Percentiles rank a stretch among this genome's conserved stretches.
Conservation (phyloP, 2,888 invertebrate species). For the Pachliopta kotzebuea region DNA sequence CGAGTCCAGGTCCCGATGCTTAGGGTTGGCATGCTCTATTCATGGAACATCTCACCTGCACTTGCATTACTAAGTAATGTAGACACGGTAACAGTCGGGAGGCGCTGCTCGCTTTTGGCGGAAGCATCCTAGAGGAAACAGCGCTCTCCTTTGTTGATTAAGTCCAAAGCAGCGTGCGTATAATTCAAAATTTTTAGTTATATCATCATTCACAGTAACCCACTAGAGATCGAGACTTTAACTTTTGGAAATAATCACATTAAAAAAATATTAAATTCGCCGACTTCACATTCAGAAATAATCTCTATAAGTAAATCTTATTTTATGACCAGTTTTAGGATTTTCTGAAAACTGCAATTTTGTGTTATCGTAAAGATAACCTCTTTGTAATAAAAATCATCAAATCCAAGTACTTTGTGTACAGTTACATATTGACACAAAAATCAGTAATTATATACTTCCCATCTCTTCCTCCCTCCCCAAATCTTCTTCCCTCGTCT, state of each 20-base stretch:
- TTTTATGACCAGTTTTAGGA: no score
- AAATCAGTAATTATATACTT: no score
- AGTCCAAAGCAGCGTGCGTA: slow-evolving; percentile 58
- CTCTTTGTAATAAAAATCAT: no score
- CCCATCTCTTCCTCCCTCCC: no score
- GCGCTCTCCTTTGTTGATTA: slow-evolving; percentile 61
- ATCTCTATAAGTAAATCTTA: no score
- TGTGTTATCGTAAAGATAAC: no score
- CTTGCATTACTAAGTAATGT: slow-evolving; percentile 71
- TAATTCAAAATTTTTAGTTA: slow-evolving; percentile 32
- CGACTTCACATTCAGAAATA: no score
- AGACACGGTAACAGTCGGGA: slow-evolving; percentile 68
- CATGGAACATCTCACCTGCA: slow-evolving; percentile 75
- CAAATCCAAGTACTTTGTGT: no score
- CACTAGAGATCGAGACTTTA: neutral
- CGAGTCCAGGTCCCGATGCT: slow-evolving; percentile 5
- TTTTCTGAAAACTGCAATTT: no score
- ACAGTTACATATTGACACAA: no score
- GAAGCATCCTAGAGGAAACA: slow-evolving; percentile 73
- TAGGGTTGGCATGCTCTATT: slow-evolving; percentile 48
- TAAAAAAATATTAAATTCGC: no score
- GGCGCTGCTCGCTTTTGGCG: slow-evolving; percentile 68
- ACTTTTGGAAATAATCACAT: neutral
- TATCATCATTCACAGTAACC: slow-evolving; percentile 1
- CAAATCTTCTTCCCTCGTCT: no score